phyloP scores from a whole-genome alignment of 2,888 invertebrate species.

The Drosophila imparisetae region DNA sequence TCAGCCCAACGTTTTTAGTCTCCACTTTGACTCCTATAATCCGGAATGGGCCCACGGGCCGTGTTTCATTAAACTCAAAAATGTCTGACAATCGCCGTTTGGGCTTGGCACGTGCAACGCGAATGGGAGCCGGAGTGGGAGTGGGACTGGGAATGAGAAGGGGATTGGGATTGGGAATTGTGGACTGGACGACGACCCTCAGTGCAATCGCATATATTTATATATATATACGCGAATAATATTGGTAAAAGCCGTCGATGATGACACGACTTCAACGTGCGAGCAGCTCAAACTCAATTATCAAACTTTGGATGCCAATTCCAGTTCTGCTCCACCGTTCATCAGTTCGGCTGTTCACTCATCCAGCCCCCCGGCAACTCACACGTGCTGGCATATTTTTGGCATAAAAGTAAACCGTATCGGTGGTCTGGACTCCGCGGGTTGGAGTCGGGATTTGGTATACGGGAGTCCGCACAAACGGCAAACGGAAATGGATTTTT shows the following conservation, averaged over 20 bases:
- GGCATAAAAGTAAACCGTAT: conserved; percentile 37
- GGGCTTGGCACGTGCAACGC: conserved; percentile 64
- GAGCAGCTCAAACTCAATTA: conserved; percentile 72
- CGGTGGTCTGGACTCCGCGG: conserved; percentile 2
- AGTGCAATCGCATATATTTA: conserved; percentile 42
- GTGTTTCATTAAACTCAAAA: conserved; percentile 55
- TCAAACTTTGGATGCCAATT: conserved; percentile 72
- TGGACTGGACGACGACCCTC: neutral
- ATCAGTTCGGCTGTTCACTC: conserved; percentile 30
- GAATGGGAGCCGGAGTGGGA: neutral
- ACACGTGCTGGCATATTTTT: conserved; percentile 52
- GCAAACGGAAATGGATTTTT: conserved; percentile 79
- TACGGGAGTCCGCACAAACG: conserved; percentile 47
- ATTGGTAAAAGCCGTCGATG: conserved; percentile 60
- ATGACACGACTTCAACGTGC: conserved; percentile 58
- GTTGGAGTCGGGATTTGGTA: conserved; percentile 10
- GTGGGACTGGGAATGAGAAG: neutral
- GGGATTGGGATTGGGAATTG: conserved; percentile 14
- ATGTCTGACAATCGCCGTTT: conserved; percentile 29
- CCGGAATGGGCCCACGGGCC: conserved; percentile 19
- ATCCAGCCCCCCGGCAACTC: conserved; percentile 26
- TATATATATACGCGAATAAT: conserved; percentile 36
- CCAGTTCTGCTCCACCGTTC: conserved; percentile 29
- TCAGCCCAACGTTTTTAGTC: conserved; percentile 14
- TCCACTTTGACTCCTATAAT: conserved; percentile 47